phyloP scores from a whole-genome alignment of 1,140 invertebrate species.

The Zophobas morio region DNA sequence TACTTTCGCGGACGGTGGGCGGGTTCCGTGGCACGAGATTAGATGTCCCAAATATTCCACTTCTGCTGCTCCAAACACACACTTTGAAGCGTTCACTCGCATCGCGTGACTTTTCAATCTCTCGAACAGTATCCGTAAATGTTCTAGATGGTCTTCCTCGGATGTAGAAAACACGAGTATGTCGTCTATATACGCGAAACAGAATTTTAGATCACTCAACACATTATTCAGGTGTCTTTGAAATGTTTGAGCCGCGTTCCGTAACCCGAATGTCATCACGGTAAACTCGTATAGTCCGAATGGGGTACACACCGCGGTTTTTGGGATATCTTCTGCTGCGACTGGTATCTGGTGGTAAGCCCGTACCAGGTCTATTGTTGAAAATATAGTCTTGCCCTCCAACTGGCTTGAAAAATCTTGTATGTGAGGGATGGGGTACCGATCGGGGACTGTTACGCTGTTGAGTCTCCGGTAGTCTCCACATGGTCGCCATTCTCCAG shows the following conservation, averaged over 20 bases:
- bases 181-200: constrained; percentile 60
- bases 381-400: constrained; percentile 66
- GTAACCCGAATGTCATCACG: constrained; percentile 65
- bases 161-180: constrained; percentile 64
- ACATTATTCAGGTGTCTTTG: constrained; percentile 41
- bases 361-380: constrained; percentile 45
- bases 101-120: constrained; percentile 56
- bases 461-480: constrained; percentile 70
- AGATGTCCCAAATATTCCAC: constrained; percentile 63
- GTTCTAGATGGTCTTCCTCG: constrained; percentile 57
- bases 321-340: constrained; percentile 60
- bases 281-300: constrained; percentile 62
- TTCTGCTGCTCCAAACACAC: constrained; percentile 53
- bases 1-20: constrained; percentile 60
- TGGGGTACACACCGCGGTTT: constrained; percentile 54
- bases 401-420: constrained; percentile 64
- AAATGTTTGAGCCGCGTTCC: constrained; percentile 64
- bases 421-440: constrained; percentile 61
- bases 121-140: constrained; percentile 59
- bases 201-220: constrained; percentile 36
- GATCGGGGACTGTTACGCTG: constrained; percentile 65
- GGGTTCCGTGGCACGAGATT: constrained; percentile 57
- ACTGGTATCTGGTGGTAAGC: constrained; percentile 64
- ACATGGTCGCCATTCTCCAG: constrained; percentile 64
- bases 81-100: constrained; percentile 62